phyloP scores from a whole-genome alignment of 2,113 vertebrate genomes.

The Willisornis vidua region DNA sequence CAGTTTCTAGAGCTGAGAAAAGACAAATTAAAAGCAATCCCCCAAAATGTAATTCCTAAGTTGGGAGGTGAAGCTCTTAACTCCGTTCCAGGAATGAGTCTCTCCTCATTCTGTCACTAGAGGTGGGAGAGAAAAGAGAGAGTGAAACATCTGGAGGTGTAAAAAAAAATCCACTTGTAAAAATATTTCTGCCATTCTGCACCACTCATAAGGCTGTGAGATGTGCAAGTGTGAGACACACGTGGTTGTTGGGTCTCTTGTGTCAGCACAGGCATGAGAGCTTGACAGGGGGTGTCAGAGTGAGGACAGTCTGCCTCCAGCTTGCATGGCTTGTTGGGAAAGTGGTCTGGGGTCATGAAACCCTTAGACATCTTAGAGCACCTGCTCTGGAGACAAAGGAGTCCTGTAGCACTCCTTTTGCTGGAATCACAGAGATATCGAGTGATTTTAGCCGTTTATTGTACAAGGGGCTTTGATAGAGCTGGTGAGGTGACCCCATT shows the following conservation, averaged over 20 bases:
- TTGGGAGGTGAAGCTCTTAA: background rate
- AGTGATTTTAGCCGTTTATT: background rate
- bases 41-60: background rate
- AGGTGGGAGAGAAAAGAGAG: background rate
- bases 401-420: background rate
- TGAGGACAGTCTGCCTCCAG: background rate
- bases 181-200: background rate
- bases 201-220: background rate
- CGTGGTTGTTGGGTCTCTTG: rapidly evolving
- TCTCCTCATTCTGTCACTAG: background rate
- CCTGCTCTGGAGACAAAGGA: background rate
- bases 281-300: background rate
- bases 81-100: background rate
- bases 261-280: background rate
- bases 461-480: background rate
- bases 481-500: background rate
- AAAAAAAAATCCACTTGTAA: background rate
- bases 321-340: background rate
- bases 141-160: background rate
- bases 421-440: background rate
- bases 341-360: background rate
- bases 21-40: background rate
- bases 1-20: background rate
- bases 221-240: background rate
- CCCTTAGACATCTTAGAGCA: background rate